Base-by-base conservation (phyloP, 2,888 invertebrate species). In the Chaitophorus viminalis region DNA sequence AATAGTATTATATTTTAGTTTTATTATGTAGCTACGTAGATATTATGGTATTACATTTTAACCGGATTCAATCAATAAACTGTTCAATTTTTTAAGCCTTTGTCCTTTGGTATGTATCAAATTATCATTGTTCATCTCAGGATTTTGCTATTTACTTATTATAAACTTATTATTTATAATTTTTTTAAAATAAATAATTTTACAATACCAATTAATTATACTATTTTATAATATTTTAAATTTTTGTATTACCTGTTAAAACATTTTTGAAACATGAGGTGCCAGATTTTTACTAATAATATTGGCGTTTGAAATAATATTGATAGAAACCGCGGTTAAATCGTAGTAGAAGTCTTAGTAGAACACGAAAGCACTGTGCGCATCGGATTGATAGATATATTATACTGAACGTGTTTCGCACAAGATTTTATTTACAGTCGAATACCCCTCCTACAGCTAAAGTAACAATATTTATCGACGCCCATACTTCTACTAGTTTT, bases 291-390 rank as follows among this genome's bases (percentile, higher is more conserved):
- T 36, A 3, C n/a, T 3, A 8, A 8, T 21, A 3, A n/a, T n/a
- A n/a, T n/a, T n/a, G 33, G 33, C 33, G 5, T 72, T 33, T 72
- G 33, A 33, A n/a, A 68, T 11, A 25, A 11, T 29, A 29, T 18
- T 21, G 8, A 6, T 6, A 36, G 36, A 33, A 21, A 36, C 72
- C 18, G 6, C 36, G 36, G 36, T 60, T n/a, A 79, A 65, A 79
- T 79, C 78, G 78, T 79, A 65, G 78, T 79, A 65, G 36, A 78
- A 79, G 78, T 79, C 60, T 79, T 60, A 36, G 36, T 33, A 65
- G 36, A 79, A 17, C 33, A 60, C 36, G 17, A 33, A 79, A 79
- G 65, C 60, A 79, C 78, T n/a, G 17, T 21, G 5, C 60, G 60
- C 60, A 25, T n/a, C 17, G 9, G 60, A 36, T 36, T 14, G 68